phyloP scores from a whole-genome alignment of 2,888 invertebrate species.

The Acanthoscelides obtectus region DNA sequence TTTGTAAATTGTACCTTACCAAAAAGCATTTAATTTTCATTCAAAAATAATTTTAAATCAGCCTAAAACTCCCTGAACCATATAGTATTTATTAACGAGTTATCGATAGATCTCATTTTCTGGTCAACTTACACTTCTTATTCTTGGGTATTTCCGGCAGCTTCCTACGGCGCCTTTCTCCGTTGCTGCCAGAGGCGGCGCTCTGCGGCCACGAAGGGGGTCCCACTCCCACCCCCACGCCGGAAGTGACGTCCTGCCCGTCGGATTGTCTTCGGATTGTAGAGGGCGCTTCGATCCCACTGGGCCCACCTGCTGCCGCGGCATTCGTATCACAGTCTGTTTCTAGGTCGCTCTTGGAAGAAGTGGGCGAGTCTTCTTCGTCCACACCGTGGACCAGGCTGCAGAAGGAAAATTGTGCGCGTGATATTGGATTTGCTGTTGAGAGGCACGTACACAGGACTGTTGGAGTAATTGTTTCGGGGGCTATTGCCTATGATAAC shows the following conservation, averaged over 20 bases:
- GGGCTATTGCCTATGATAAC: too few species aligned
- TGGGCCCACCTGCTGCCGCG: neutral
- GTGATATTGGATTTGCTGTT: too few species aligned
- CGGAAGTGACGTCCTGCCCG: constrained; percentile 3
- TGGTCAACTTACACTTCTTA: constrained; percentile 72
- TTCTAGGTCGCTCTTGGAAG: constrained; percentile 70
- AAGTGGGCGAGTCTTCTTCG: constrained; percentile 76
- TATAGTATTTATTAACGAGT: too few species aligned
- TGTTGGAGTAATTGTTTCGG: neutral
- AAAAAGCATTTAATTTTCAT: too few species aligned
- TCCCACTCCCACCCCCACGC: neutral
- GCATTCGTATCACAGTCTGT: constrained; percentile 45
- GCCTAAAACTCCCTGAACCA: too few species aligned
- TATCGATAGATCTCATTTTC: too few species aligned
- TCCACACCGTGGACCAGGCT: constrained; percentile 83
- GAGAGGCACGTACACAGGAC: neutral
- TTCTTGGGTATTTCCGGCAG: constrained; percentile 87
- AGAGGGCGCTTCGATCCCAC: neutral
- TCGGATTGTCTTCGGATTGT: constrained; percentile 12
- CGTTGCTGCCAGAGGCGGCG: constrained; percentile 11
- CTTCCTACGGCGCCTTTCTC: constrained; percentile 71
- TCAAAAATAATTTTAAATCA: too few species aligned
- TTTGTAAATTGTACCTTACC: too few species aligned
- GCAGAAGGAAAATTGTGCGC: constrained; percentile 23
- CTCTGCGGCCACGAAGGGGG: constrained; percentile 23